Evolutionary conservation across 2,888 invertebrate genomes (phyloP), one percentile per base, ranked within the genome.

Genomic region (Xanthorhoe designata): DNA sequence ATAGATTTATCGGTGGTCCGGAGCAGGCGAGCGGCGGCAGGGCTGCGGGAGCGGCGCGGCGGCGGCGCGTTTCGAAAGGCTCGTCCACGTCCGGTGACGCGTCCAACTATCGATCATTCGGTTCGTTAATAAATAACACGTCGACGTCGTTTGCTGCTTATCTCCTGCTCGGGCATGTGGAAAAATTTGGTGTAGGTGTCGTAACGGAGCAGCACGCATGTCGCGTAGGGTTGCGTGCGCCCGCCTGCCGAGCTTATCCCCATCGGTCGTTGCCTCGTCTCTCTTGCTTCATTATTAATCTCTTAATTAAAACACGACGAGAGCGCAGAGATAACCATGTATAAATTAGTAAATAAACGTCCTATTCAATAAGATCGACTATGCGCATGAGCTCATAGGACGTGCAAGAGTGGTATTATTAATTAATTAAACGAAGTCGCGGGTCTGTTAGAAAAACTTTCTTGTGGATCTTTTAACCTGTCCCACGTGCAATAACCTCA

Each of bases 91-190:
- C 91, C 92, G 92, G 91, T 88, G 91, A 90, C 91, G 91, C 91
- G 91, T 88, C 90, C 91, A 89, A 87, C 93, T 91, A 93, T 93
- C 93, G 92, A 93, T 93, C 93, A 93, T 92, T 93, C 92, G 91
- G 91, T 93, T 93, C 93, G 93, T 92, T 93, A 92, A 93, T 93
- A 92, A 92, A 93, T 92, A 92, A 92, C 91, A 92, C 91, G 92
- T 91, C 84, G 90, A 88, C 90, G 89, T 92, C 89, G 88, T 80
- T 85, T 84, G 87, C 86, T 83, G 91, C 91, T 92, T 92, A 92
- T 92, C 93, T 92, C 87, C 87, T 91, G 92, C 86, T 87, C 91
- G 91, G 89, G 89, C 93, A 92, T 92, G 93, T 92, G 92, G 92
- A 92, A 93, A 91, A 91, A 92, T 91, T 92, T 87, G 91, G 92